Evolutionary conservation across 2,888 invertebrate genomes (phyloP), one percentile per base, ranked within the genome.

Genomic region (Uropetala carovei): DNA sequence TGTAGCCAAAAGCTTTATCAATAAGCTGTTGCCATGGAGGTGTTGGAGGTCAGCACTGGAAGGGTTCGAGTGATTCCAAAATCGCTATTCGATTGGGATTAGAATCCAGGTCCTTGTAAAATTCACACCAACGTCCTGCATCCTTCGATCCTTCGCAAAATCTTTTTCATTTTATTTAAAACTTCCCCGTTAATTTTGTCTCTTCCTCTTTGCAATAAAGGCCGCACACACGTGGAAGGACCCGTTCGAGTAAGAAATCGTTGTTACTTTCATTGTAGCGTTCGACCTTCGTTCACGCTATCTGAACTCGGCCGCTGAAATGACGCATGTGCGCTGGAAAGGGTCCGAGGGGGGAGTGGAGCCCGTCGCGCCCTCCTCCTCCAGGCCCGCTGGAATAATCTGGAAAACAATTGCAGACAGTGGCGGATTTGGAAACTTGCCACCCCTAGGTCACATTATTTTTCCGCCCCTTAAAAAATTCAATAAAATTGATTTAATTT

Each of bases 1-100:
- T 13, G 82, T 7, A 11, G 13, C 43, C 14, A 30, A 30, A 22
- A 43, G 30, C 30, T 82, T 82, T 82, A 1, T 43, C 82, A 82
- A 43, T 82, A 43, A 82, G 30, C 43, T 82, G 82, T 82, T 82
- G 82, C 43, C 82, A 82, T 82, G 82, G 82, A 30, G 30, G 30
- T 14, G 14, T 82, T 82, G 82, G 82, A 82, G 82, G 81, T 30
- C 30, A 82, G 14, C 5, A 14, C 81, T 10, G 30, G 81, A 30
- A 16, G 82, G 30, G 43, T 14, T 82, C 81, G 30, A 82, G 43
- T 7, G 7, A 11, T 82, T 14, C 30, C 14, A 7, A 82, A 43
- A 16, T 8, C 43, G 30, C 14, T 82, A 82, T 30, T 43, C 14
- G 30, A 27, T 82, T 82, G 30, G 82, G 81, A 13, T 14, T 13